Percentiles rank a stretch among this genome's conserved stretches.
phyloP scores from a whole-genome alignment of 1,140 invertebrate genomes.

The Diabrotica virgifera region DNA sequence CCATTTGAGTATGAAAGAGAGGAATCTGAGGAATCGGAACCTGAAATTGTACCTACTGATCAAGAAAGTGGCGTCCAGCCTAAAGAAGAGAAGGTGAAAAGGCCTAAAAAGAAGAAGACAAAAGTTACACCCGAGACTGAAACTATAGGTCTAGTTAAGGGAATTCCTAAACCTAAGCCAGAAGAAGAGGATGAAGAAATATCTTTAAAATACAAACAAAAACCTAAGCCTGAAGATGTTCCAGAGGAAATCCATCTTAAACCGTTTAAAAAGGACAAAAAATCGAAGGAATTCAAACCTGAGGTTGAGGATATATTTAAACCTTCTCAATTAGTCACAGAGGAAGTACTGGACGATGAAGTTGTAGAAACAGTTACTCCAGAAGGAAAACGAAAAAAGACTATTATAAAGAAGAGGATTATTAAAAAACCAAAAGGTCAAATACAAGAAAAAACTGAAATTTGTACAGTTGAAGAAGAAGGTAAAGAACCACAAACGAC shows the following conservation, averaged over 20 bases:
- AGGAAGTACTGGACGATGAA: conserved; percentile 33
- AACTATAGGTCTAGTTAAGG: conserved; percentile 51
- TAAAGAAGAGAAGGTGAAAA: conserved; percentile 49
- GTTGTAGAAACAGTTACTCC: conserved; percentile 44
- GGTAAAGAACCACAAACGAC: conserved; percentile 45
- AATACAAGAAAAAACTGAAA: conserved; percentile 50
- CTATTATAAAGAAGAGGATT: conserved; percentile 43
- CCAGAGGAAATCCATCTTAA: conserved; percentile 54
- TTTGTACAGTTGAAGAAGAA: conserved; percentile 52
- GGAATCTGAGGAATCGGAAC: conserved; percentile 45
- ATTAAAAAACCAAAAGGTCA: conserved; percentile 44
- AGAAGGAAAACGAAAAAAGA: conserved; percentile 31
- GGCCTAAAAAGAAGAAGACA: conserved; percentile 50
- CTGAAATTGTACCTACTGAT: conserved; percentile 44
- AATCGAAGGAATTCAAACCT: conserved; percentile 32
- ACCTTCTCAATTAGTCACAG: conserved; percentile 20
- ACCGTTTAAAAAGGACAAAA: conserved; percentile 50
- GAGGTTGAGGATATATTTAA: too few relatives aligned
- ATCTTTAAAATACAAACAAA: conserved; percentile 56
- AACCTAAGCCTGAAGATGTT: conserved; percentile 52
- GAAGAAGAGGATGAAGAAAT: conserved; percentile 54
- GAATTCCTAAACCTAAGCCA: conserved; percentile 54
- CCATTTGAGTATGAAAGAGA: conserved; percentile 38
- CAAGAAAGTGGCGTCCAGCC: conserved; percentile 37
- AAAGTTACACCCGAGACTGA: conserved; percentile 55